Conservation (phyloP, 2,113 vertebrate genomes). For the Hippopotamus amphibius region DNA sequence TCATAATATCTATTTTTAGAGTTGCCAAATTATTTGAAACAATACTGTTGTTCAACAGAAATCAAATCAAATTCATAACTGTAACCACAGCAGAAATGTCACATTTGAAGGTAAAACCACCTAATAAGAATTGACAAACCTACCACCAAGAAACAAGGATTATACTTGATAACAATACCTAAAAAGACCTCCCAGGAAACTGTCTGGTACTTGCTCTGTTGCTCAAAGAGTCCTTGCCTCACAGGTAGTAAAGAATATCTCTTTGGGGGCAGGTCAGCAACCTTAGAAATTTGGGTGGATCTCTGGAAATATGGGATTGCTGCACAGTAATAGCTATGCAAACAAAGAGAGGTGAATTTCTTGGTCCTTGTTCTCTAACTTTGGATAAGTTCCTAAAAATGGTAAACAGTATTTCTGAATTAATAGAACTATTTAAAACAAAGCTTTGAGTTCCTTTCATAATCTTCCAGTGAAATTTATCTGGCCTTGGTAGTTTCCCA, state of each 20-base stretch:
- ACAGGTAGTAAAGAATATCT: not conserved
- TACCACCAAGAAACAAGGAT: not conserved
- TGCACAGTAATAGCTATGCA: not conserved
- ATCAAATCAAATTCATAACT: conserved; percentile 17
- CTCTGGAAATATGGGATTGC: not conserved
- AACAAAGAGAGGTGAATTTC: not conserved
- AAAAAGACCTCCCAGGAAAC: not conserved
- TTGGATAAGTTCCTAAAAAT: not conserved
- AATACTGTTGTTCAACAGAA: not conserved
- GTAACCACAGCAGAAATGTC: not conserved
- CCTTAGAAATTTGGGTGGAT: not conserved
- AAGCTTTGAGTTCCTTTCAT: not conserved
- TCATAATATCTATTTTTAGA: conserved; percentile 6
- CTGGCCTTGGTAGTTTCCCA: not conserved
- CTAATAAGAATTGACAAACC: not conserved
- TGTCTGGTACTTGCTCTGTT: not conserved
- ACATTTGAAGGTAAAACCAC: conserved; percentile 5
- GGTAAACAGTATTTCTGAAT: not conserved
- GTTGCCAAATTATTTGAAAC: not conserved
- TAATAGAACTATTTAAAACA: conserved; percentile 33
- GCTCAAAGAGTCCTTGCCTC: not conserved
- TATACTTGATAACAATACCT: not conserved
- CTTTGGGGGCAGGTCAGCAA: not conserved
- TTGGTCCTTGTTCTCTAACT: not conserved
- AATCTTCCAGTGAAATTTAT: not conserved